Conservation (phyloP, 2,113 vertebrate species). For the Cyrtonyx montezumae region DNA sequence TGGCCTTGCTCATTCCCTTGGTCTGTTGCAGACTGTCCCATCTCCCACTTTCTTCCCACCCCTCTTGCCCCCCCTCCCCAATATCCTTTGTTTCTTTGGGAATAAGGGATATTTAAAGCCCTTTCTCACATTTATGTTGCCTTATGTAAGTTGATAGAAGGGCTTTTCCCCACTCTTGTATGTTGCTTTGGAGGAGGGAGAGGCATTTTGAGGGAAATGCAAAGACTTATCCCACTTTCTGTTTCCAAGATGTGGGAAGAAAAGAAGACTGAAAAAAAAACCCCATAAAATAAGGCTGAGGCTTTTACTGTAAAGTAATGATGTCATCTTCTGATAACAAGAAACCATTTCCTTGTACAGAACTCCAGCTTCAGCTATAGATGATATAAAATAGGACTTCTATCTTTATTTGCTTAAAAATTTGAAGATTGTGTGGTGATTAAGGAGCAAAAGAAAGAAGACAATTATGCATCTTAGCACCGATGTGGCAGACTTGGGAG, state of each 20-base stretch:
- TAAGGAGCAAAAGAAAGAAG: not conserved
- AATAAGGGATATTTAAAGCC: not conserved
- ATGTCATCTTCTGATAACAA: not conserved
- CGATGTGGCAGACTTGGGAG: not conserved
- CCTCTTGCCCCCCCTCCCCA: too few relatives aligned
- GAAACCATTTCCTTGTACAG: not conserved
- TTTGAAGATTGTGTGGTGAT: not conserved
- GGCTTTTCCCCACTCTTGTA: not conserved
- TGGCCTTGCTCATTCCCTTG: not conserved
- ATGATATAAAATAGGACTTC: conserved; percentile 2
- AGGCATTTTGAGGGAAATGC: not conserved
- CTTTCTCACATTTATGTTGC: accelerated
- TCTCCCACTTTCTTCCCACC: not conserved
- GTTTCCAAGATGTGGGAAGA: not conserved
- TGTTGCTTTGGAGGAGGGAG: not conserved
- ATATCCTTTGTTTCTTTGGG: not conserved
- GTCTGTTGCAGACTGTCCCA: not conserved
- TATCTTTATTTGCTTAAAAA: conserved; percentile 6
- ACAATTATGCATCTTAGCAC: not conserved
- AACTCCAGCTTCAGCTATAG: not conserved
- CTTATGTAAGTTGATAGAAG: not conserved
- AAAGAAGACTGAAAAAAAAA: not conserved
- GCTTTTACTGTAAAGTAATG: conserved; percentile 8
- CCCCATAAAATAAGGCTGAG: not conserved
- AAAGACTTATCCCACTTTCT: not conserved